A percentile compares a stretch with the other conserved stretches of the same genome.
Evolutionary conservation across 2,797 vertebrate genomes (phyloP).

Genomic region (Sebastes ruberrimus): DNA sequence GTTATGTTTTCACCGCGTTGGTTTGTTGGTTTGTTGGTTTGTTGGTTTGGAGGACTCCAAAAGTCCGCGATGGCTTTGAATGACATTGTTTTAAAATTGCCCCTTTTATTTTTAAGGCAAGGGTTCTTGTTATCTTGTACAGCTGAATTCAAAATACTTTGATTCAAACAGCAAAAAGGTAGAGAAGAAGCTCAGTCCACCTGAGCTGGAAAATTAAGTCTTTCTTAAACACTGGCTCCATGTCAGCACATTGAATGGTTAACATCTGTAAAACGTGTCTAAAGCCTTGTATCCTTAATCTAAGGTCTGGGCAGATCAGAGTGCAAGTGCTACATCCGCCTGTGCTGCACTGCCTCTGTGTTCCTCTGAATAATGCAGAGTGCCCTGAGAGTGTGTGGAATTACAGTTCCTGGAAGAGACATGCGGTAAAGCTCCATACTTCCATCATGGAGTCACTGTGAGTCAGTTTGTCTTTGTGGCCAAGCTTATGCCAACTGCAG

Average conservation of each 20-base stretch:
- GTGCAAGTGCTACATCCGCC: constrained; percentile 40
- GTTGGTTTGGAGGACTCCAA: too few relatives aligned
- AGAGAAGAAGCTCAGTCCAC: not conserved
- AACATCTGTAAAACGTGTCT: constrained; percentile 51
- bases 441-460: constrained; percentile 40
- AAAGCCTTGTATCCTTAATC: constrained; percentile 48
- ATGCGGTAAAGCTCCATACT: constrained; percentile 40
- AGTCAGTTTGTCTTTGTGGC: constrained; percentile 43
- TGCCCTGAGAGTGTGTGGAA: constrained; percentile 65
- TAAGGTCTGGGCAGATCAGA: constrained; percentile 46
- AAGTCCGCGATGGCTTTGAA: too few relatives aligned
- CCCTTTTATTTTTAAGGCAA: not conserved
- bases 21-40: too few relatives aligned
- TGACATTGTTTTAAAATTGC: not conserved
- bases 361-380: constrained; percentile 78
- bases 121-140: not conserved
- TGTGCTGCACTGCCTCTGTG: constrained; percentile 56
- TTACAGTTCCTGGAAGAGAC: constrained; percentile 72
- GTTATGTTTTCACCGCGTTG: too few relatives aligned
- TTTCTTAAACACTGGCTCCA: constrained; percentile 4
- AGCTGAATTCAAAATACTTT: not conserved
- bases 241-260: constrained; percentile 39
- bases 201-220: not conserved
- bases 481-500: constrained; percentile 23
- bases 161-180: not conserved